Evolutionary conservation across 2,113 vertebrate species (phyloP), one percentile per base, ranked within the genome.

Genomic region (Prionailurus viverrinus): DNA sequence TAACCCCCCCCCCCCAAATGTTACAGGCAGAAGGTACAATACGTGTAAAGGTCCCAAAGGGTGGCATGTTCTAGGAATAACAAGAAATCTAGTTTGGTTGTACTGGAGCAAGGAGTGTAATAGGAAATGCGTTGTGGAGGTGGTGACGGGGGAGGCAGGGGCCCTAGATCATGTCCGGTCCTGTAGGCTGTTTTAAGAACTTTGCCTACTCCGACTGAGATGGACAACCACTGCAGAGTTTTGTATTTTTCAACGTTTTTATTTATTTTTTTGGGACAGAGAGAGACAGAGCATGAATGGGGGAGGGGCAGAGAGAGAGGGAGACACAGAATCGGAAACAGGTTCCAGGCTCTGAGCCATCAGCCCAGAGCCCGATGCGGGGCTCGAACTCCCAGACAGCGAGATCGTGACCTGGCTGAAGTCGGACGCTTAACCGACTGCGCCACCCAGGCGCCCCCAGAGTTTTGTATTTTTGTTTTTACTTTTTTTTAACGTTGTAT

Each of bases 311-410:
- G 41, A 45, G 41, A 45, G 41, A 45, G 41, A 45, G 41, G 41
- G 41, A 45, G 41, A 45, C 41, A 45, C 41, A 45, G 41, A 45
- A 45, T 41, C 41, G 6, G 41, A 45, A 45, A 5, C 53, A 55
- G 53, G 41, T 6, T 45, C 41, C 41, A 45, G 41, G 41, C 41
- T 45, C 41, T 7, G 41, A 45, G 41, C 41, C 4, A 4, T 45
- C 41, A 45, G 6, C 41, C 5, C 41, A 45, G 41, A 45, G 41
- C 41, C 41, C 7, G 41, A 45, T 6, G 6, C 7, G 41, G 41
- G 41, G 41, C 41, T 45, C 41, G 6, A 45, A 6, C 41, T 6
- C 41, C 1, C 41, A 6, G 6, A 45, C 7, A 0, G 41, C 1
- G 41, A 45, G 41, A 45, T 45, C 41, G 4, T 45, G 41, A 45